Percentiles rank a stretch among this genome's conserved stretches.
Conservation (phyloP, 1,140 invertebrate genomes). For the Diuraphis noxia region DNA sequence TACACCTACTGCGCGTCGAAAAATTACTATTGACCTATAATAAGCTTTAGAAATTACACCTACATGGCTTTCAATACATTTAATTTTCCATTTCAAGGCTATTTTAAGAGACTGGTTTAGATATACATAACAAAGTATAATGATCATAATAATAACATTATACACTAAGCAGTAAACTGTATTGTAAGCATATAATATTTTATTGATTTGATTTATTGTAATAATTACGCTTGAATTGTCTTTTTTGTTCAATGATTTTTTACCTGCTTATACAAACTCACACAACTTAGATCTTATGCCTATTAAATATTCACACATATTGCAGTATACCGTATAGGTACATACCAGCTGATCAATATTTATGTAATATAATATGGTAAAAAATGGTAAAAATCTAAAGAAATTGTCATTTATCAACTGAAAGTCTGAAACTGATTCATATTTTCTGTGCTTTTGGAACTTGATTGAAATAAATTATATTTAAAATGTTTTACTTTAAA, state of each 20-base stretch:
- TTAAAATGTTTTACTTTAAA: not conserved
- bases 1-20: not conserved
- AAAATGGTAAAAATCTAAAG: not conserved
- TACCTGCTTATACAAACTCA: not conserved
- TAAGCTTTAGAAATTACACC: conserved; percentile 3
- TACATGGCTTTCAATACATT: not conserved
- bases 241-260: not conserved
- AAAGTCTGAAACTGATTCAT: not conserved
- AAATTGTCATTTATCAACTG: too few species aligned
- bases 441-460: not conserved
- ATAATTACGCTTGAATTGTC: not conserved
- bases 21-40: not conserved
- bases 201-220: not conserved
- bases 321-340: not conserved
- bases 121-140: not conserved
- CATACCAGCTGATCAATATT: not conserved
- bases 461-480: not conserved
- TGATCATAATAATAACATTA: not conserved
- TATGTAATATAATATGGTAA: not conserved
- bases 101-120: not conserved
- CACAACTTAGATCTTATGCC: not conserved
- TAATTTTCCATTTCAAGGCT: conserved; percentile 10
- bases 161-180: not conserved
- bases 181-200: not conserved
- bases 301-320: too few species aligned